Conservation (phyloP, 1,140 invertebrate genomes). For the Trissolcus basalis region DNA sequence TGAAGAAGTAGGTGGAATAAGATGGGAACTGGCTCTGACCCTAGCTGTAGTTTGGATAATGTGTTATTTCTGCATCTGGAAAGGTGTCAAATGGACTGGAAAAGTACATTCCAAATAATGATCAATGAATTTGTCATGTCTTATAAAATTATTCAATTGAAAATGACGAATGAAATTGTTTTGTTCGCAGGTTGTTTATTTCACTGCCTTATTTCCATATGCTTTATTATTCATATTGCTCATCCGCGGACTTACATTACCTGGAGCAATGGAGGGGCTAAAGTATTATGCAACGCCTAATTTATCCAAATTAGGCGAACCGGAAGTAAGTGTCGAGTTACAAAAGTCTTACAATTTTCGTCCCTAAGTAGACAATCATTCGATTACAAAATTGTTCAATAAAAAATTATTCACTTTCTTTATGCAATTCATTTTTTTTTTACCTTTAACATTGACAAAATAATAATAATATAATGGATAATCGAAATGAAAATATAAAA, state of each 20-base stretch:
- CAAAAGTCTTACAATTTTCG: too few species aligned
- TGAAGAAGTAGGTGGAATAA: conserved; percentile 72
- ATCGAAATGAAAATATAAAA: too few species aligned
- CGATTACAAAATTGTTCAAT: too few species aligned
- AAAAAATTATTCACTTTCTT: too few species aligned
- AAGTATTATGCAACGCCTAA: conserved; percentile 94
- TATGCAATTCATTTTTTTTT: too few species aligned
- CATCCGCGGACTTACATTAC: conserved; percentile 92
- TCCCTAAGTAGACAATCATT: too few species aligned
- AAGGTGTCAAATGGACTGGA: conserved; percentile 97
- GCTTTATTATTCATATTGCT: conserved; percentile 91
- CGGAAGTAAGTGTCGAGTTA: conserved; percentile 78
- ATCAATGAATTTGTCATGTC: neutral
- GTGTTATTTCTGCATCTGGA: conserved; percentile 98
- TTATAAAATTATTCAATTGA: neutral
- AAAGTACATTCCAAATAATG: conserved; percentile 79
- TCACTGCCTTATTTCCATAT: conserved; percentile 96
- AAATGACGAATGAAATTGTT: neutral
- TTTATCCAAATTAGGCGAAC: conserved; percentile 88
- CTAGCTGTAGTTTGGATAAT: conserved; percentile 92
- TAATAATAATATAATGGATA: too few species aligned
- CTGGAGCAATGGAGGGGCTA: conserved; percentile 93
- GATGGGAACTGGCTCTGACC: conserved; percentile 93
- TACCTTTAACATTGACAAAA: too few species aligned
- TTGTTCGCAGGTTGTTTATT: conserved; percentile 81